A percentile compares a stretch with the other conserved stretches of the same genome.
Evolutionary conservation across 2,888 invertebrate genomes (phyloP).

Genomic region (Glaucopsyche alexis): DNA sequence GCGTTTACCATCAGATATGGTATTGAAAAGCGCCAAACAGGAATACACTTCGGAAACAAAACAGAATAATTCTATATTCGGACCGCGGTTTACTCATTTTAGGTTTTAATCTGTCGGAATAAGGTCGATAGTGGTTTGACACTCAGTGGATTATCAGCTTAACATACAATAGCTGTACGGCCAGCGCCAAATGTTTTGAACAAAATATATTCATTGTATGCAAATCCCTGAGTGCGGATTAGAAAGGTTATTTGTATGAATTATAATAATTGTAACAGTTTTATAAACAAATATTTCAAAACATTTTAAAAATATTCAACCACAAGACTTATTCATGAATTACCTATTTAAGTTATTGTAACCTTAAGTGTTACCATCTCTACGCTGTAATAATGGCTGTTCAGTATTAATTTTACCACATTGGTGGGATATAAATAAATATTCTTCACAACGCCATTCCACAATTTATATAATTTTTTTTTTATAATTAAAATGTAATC

Average conservation of each 20-base stretch:
- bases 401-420: no score
- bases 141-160: constrained; percentile 43
- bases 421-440: no score
- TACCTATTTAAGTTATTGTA: no score
- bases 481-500: not conserved
- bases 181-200: constrained; percentile 64
- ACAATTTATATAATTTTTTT: not conserved
- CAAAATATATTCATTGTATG: constrained; percentile 70
- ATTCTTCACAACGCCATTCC: no score
- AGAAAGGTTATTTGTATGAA: constrained; percentile 53
- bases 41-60: constrained; percentile 41
- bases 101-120: constrained; percentile 36
- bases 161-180: constrained; percentile 54
- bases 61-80: constrained; percentile 39
- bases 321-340: not conserved
- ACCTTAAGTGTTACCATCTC: not conserved
- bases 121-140: constrained; percentile 45
- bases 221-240: constrained; percentile 66
- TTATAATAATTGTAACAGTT: constrained; percentile 30
- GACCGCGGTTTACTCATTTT: constrained; percentile 27
- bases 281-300: constrained; percentile 3
- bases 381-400: no score
- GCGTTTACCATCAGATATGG: constrained; percentile 43
- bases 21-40: constrained; percentile 42
- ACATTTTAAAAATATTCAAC: not conserved